A percentile compares a stretch with the other conserved stretches of the same genome.
phyloP scores from a whole-genome alignment of 2,797 vertebrate species.

The Anableps anableps region DNA sequence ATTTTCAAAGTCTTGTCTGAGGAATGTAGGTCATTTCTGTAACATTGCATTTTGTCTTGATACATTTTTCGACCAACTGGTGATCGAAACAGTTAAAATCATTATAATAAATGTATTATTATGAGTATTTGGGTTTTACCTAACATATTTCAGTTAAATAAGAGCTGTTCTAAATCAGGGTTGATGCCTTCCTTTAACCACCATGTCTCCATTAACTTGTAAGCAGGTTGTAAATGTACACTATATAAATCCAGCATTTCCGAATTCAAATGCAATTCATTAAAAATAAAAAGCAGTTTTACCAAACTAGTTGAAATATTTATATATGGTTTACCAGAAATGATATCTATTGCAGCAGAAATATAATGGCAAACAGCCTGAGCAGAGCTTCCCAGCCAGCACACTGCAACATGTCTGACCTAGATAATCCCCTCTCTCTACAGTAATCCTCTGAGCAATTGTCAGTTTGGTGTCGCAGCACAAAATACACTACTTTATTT shows the following conservation, averaged over 20 bases:
- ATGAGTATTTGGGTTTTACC: not conserved
- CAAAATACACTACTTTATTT: constrained; percentile 17
- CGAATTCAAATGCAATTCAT: not conserved
- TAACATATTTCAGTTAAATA: not conserved
- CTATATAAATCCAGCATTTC: constrained; percentile 1
- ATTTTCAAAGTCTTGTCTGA: not conserved
- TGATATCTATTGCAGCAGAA: not conserved
- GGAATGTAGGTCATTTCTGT: not conserved
- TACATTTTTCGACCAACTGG: not conserved
- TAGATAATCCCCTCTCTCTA: constrained; percentile 58
- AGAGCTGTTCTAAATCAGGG: constrained; percentile 24
- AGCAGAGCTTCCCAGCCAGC: constrained; percentile 8
- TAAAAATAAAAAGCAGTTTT: not conserved
- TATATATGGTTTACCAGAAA: not conserved
- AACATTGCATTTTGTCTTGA: not conserved
- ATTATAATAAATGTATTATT: not conserved
- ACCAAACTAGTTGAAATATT: not conserved
- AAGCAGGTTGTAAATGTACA: not conserved
- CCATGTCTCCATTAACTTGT: not conserved
- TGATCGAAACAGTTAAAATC: not conserved
- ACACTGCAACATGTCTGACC: constrained; percentile 56
- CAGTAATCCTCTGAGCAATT: constrained; percentile 50
- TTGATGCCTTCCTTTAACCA: not conserved
- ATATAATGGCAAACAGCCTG: not conserved
- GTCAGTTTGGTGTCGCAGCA: constrained; percentile 46